A percentile compares a stretch with the other conserved stretches of the same genome.
phyloP scores from a whole-genome alignment of 1,140 invertebrate genomes.

The Archivesica marissinica region DNA sequence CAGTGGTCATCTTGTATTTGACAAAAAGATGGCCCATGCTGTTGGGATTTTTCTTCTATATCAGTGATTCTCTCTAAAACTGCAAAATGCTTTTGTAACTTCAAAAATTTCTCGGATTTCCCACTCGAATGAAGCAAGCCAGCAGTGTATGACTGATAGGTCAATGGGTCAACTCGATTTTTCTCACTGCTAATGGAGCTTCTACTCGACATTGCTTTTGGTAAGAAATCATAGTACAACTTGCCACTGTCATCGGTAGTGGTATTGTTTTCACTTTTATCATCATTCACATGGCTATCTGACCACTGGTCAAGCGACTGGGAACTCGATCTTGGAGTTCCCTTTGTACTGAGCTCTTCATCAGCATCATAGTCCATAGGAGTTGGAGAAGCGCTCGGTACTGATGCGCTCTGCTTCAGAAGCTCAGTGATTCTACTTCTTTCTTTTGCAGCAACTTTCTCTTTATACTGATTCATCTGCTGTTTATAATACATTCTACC shows the following conservation, averaged over 20 bases:
- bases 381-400: slow-evolving; percentile 51
- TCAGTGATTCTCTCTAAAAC: slow-evolving; percentile 94
- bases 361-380: slow-evolving; percentile 61
- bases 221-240: slow-evolving; percentile 8
- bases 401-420: slow-evolving; percentile 15
- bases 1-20: neutral
- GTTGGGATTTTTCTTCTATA: slow-evolving; percentile 83
- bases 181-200: slow-evolving; percentile 78
- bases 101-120: slow-evolving; percentile 92
- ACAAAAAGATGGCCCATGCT: slow-evolving; percentile 2
- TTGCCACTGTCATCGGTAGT: neutral
- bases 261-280: neutral
- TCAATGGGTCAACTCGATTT: slow-evolving; percentile 78
- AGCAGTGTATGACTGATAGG: slow-evolving; percentile 82
- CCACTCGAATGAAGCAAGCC: slow-evolving; percentile 90
- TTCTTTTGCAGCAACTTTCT: slow-evolving; percentile 47
- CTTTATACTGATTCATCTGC: slow-evolving; percentile 45
- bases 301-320: slow-evolving; percentile 30
- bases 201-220: slow-evolving; percentile 52
- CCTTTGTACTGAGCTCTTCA: slow-evolving; percentile 44
- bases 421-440: slow-evolving; percentile 40
- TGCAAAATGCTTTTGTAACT: slow-evolving; percentile 93
- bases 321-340: neutral
- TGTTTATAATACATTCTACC: slow-evolving; percentile 25
- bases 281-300: neutral